These are phyloP conservation scores for Carettochelys insculpta DNA, from an alignment of 2,113 vertebrate genomes.

Conservation along the genomic window DNA sequence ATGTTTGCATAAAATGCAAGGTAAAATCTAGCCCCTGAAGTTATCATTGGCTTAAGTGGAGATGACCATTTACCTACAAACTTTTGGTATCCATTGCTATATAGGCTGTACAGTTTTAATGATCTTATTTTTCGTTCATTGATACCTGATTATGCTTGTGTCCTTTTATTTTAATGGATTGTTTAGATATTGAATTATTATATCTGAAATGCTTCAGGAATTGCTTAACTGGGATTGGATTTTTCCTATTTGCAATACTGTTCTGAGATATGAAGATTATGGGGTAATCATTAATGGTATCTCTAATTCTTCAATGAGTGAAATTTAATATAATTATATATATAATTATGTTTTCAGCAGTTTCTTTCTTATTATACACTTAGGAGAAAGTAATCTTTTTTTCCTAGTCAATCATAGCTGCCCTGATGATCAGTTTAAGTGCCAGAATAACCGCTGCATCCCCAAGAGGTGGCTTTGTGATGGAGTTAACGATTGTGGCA, in stretches of 20 bases:
- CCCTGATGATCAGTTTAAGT: conserved; percentile 94
- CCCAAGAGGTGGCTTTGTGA: conserved; percentile 98
- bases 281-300: not conserved
- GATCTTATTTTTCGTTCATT: not conserved
- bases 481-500: conserved; percentile 93
- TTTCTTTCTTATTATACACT: not conserved
- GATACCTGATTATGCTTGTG: not conserved
- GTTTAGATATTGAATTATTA: not conserved
- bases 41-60: not conserved
- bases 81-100: not conserved
- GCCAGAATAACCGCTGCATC: conserved; percentile 95
- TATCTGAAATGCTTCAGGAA: not conserved
- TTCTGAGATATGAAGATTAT: not conserved
- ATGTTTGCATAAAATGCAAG: not conserved
- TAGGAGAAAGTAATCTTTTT: not conserved
- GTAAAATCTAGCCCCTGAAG: not conserved
- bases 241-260: not conserved
- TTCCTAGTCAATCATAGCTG: conserved; percentile 92
- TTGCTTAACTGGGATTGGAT: not conserved
- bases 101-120: not conserved
- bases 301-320: not conserved
- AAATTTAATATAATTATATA: not conserved
- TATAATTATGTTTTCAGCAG: not conserved
- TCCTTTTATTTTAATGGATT: not conserved
- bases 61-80: not conserved